Percentiles rank a stretch among this genome's conserved stretches.
These are phyloP conservation scores for Phalanger gymnotis DNA, from an alignment of 2,797 vertebrate species.

Conservation along the genomic window DNA sequence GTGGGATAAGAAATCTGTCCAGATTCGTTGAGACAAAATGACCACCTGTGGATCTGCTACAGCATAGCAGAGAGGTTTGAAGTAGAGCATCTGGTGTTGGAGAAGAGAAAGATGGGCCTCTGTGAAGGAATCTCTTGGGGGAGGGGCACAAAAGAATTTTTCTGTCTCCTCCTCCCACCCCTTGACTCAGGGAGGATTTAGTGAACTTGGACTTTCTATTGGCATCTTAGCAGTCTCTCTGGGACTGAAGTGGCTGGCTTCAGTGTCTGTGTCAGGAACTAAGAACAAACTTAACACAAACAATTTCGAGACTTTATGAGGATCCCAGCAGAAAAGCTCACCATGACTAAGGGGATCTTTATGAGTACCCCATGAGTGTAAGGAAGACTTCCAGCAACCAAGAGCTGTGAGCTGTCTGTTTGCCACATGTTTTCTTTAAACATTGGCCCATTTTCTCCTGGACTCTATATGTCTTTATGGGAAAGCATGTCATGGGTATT, in stretches of 20 bases:
- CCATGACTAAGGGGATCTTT: not conserved
- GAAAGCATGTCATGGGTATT: not conserved
- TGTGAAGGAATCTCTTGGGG: not conserved
- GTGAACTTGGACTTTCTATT: not conserved
- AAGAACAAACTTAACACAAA: not conserved
- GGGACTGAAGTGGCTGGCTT: not conserved
- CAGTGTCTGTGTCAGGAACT: not conserved
- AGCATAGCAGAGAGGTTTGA: not conserved
- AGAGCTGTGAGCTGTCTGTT: not conserved
- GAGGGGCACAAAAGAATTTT: not conserved
- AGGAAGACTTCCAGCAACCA: not conserved
- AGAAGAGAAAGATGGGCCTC: not conserved
- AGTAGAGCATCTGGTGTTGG: not conserved
- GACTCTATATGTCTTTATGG: not conserved
- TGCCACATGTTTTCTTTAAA: not conserved
- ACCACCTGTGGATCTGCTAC: not conserved
- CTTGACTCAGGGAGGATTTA: not conserved
- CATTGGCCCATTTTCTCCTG: not conserved
- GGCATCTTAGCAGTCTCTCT: not conserved
- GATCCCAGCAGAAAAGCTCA: not conserved
- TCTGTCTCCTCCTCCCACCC: not conserved
- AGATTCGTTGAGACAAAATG: not conserved
- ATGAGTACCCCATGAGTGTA: not conserved
- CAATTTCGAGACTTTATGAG: not conserved
- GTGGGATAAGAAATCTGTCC: not conserved